Evolutionary conservation across 2,888 invertebrate species (phyloP).

Genomic region (Altica lythri): DNA sequence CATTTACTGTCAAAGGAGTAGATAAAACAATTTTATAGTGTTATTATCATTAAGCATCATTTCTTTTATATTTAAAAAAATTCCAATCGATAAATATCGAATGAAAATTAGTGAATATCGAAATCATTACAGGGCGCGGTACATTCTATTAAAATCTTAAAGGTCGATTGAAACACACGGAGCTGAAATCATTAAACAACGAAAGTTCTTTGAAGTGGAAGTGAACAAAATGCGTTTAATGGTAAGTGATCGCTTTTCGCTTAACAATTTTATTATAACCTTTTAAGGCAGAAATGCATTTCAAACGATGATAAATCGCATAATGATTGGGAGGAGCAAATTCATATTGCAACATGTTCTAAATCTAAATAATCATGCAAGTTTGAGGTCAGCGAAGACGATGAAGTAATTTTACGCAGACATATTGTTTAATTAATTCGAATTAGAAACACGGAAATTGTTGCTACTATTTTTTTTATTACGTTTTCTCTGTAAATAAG

Average conservation of each 20-base stretch:
- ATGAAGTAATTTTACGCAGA: slow-evolving; percentile 6
- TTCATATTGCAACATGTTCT: slow-evolving; percentile 10
- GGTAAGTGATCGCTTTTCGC: slow-evolving; percentile 15
- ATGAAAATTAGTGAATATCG: slow-evolving; percentile 7
- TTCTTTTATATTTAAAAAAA: too few relatives aligned
- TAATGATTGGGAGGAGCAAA: slow-evolving; percentile 15
- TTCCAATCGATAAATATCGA: too few relatives aligned
- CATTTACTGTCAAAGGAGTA: too few relatives aligned
- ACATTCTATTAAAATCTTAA: slow-evolving; percentile 21
- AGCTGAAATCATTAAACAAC: too few relatives aligned
- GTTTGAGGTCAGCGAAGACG: slow-evolving; percentile 15
- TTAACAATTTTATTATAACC: slow-evolving; percentile 16
- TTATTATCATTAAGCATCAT: too few relatives aligned
- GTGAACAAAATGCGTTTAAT: slow-evolving; percentile 17
- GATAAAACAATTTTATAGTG: too few relatives aligned
- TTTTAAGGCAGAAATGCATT: slow-evolving; percentile 1
- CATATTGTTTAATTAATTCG: slow-evolving; percentile 8
- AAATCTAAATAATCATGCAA: slow-evolving; percentile 15
- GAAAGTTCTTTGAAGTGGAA: slow-evolving; percentile 11
- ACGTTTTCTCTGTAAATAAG: background rate
- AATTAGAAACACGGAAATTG: slow-evolving; percentile 1
- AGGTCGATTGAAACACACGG: slow-evolving; percentile 22
- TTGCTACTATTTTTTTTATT: background rate
- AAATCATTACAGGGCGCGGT: slow-evolving; percentile 26
- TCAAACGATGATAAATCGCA: slow-evolving; percentile 13